Evolutionary conservation across 1,140 invertebrate species (phyloP), one percentile per base, ranked within the genome.

Genomic region (Drosophila melanogaster): DNA sequence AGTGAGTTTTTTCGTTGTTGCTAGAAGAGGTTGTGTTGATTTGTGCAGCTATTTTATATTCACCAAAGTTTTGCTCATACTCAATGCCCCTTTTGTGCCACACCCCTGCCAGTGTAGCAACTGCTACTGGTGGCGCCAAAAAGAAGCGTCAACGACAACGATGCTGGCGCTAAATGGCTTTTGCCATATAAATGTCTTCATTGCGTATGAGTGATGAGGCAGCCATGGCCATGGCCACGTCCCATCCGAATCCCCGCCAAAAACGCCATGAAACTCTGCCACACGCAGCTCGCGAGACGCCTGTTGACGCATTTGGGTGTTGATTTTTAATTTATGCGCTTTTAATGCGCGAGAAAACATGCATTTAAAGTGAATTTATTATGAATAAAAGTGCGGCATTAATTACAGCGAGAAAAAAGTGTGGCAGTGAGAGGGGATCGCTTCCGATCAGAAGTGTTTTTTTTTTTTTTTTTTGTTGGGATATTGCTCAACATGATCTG

Each of bases 171-270:
- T 77, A 84, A 89, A 79, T 86, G 84, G 44, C 58, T 89, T 89
- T 89, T 84, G 84, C 84, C 84, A 89, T 89, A 87, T 89, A 87
- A 87, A 87, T 87, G 84, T 87, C 84, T 87, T 87, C 84, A 87
- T 87, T 87, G 84, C 84, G 84, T 87, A 86, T 86, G 83, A 86
- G 84, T 86, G 84, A 86, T 86, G 81, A 81, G 73, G 81, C 73
- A 74, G 79, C 74, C 38, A 49, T 69, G 51, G 71, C 72, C 76
- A 74, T 53, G 77, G 54, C 53, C 53, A 47, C 47, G 24, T 26
- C 46, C 12, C 5, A 11, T n/a, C 4, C 15, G 15, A 41, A 49
- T 11, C 24, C 47, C 22, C 44, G 14, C 38, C 41, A 10, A 4
- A 44, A 44, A 8, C 10, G n/a, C 37, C 46, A 17, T 10, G 44